A percentile compares a stretch with the other conserved stretches of the same genome.
Conservation (phyloP, 1,140 invertebrate species). For the Drosophila teissieri region DNA sequence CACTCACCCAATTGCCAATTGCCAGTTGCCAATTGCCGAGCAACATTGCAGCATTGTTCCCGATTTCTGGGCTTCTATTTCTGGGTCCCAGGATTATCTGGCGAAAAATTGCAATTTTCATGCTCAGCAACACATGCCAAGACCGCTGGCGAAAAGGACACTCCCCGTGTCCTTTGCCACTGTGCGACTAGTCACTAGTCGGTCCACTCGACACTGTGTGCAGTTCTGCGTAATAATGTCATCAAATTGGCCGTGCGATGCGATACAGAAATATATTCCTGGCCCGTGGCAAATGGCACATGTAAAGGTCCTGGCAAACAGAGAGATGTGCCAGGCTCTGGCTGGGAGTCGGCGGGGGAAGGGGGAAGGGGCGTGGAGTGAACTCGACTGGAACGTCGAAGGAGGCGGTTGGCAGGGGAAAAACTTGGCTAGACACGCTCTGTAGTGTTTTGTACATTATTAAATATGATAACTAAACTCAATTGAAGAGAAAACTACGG, state of each 20-base stretch:
- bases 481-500: background rate
- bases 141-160: slow-evolving; percentile 31
- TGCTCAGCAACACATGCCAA: slow-evolving; percentile 57
- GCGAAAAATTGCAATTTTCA: slow-evolving; percentile 76
- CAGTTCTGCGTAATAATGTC: slow-evolving; percentile 64
- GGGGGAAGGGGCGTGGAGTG: background rate
- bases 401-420: background rate
- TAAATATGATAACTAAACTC: too few species aligned
- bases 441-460: too few species aligned
- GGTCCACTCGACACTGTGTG: slow-evolving; percentile 40
- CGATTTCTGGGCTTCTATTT: slow-evolving; percentile 22
- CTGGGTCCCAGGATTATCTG: slow-evolving; percentile 55
- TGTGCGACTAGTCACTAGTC: background rate
- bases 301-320: background rate
- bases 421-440: too few species aligned
- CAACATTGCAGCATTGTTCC: slow-evolving; percentile 51
- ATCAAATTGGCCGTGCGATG: slow-evolving; percentile 57
- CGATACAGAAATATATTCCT: slow-evolving; percentile 13
- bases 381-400: slow-evolving; percentile 1
- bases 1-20: slow-evolving; percentile 38
- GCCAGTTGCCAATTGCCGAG: slow-evolving; percentile 41
- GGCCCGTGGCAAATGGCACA: slow-evolving; percentile 18
- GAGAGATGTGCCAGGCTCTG: background rate
- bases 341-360: background rate
- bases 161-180: slow-evolving; percentile 2